Percentiles rank a stretch among this genome's conserved stretches.
These are phyloP conservation scores for Nothobranchius furzeri DNA, from an alignment of 2,113 vertebrate species.

Conservation along the genomic window DNA sequence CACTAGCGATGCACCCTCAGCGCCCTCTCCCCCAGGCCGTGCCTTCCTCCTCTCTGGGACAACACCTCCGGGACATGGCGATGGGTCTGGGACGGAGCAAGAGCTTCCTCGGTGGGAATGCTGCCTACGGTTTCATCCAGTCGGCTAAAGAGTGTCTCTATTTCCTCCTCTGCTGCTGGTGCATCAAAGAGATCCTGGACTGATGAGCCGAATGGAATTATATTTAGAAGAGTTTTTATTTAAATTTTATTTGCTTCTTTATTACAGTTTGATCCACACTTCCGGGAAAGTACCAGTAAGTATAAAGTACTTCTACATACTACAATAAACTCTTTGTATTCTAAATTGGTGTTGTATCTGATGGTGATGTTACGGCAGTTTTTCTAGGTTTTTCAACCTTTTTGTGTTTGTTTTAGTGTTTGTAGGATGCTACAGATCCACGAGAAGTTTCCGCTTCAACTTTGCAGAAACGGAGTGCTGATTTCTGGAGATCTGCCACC, in stretches of 20 bases:
- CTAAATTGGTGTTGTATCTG: not conserved
- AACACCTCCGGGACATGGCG: slow-evolving; percentile 56
- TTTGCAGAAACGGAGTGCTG: slow-evolving; percentile 12
- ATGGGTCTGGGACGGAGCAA: slow-evolving; percentile 64
- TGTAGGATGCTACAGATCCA: slow-evolving; percentile 16
- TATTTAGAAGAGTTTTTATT: slow-evolving; percentile 29
- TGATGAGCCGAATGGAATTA: slow-evolving; percentile 50
- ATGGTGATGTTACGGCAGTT: not conserved
- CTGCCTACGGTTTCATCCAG: slow-evolving; percentile 74
- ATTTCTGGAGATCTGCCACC: slow-evolving; percentile 7
- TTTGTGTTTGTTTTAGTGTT: slow-evolving; percentile 35
- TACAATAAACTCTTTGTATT: not conserved
- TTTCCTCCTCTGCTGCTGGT: slow-evolving; percentile 93
- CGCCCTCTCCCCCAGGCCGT: slow-evolving; percentile 66
- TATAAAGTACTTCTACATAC: slow-evolving; percentile 19
- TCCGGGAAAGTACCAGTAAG: slow-evolving; percentile 43
- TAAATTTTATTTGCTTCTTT: slow-evolving; percentile 25
- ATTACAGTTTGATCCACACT: not conserved
- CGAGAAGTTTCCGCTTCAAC: slow-evolving; percentile 1
- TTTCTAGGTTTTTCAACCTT: not conserved
- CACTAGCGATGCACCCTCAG: slow-evolving; percentile 71
- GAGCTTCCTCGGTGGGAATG: slow-evolving; percentile 71
- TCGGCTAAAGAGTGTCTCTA: slow-evolving; percentile 83
- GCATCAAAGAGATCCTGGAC: slow-evolving; percentile 89
- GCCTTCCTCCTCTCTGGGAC: slow-evolving; percentile 64